Evolutionary conservation across 2,113 vertebrate species (phyloP), one percentile per base, ranked within the genome.

Genomic region (Xiphophorus maculatus): DNA sequence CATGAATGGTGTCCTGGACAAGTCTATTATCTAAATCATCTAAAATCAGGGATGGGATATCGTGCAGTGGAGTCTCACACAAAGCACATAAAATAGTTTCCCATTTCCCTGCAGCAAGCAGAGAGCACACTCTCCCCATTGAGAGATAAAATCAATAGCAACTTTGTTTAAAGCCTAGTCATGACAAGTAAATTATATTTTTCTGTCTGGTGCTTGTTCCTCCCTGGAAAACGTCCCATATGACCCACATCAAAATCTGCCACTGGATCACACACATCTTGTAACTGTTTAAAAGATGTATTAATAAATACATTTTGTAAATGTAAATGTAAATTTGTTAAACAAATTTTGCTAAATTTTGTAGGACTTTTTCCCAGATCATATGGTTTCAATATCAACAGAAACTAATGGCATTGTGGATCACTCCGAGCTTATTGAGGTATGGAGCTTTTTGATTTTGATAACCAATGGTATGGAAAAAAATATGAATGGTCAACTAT

Each of bases 331-430:
- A 28, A 28, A 28, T 28, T 28, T 28, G 62, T 63, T 32, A 63
- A 63, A 63, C 62, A 63, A 32, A 67, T 67, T 14, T 44, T 67
- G 19, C 14, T 66, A 32, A 71, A 92, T 72, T 77, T 70, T 66
- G 62, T 87, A 99, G 98, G 96, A 94, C 74, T 99, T 98, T 95
- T 99, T 99, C 91, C 98, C 98, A 79, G 96, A 98, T 86, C 95
- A 97, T 87, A 97, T 99, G 97, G 95, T 98, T 84, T 97, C 96
- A 80, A 95, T 96, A 92, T 94, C 95, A 81, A 94, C 90, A 90
- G 97, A 99, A 91, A 94, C 91, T 69, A 96, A 91, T 77, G 95
- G 95, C 83, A 90, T 94, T 81, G 83, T 96, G 85, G 95, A 95
- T 89, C 95, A 96, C 75, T 93, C 96, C 73, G 94, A 96, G 72